Evolutionary conservation across 1,140 invertebrate species (phyloP).

Genomic region (Polypedilum pembai): DNA sequence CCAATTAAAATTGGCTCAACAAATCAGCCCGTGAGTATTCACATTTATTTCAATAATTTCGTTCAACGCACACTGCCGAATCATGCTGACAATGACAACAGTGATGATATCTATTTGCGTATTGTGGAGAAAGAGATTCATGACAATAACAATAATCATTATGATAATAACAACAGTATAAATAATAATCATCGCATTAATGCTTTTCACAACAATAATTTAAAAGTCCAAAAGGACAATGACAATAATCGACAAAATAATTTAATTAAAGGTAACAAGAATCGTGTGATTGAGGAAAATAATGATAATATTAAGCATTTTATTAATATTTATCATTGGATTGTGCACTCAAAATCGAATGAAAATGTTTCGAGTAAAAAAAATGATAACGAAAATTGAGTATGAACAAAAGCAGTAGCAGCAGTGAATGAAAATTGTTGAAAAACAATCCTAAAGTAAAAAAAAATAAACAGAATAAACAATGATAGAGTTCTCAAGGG

Average conservation of each 20-base stretch:
- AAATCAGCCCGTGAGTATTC: slow-evolving; percentile 38
- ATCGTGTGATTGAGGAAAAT: not conserved
- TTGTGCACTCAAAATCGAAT: not conserved
- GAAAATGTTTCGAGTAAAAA: slow-evolving; percentile 7
- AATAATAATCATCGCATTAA: slow-evolving; percentile 3
- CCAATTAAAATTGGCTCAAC: slow-evolving; percentile 37
- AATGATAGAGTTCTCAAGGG: not conserved
- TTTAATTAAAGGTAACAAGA: slow-evolving; percentile 15
- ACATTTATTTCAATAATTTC: slow-evolving; percentile 23
- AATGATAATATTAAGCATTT: slow-evolving; percentile 21
- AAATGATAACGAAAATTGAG: not conserved
- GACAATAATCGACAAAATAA: slow-evolving; percentile 19
- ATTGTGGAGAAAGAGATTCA: slow-evolving; percentile 29
- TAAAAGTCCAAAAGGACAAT: not conserved
- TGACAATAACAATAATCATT: slow-evolving; percentile 2
- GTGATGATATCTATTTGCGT: slow-evolving; percentile 15
- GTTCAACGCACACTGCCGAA: not conserved
- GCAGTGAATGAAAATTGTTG: not conserved
- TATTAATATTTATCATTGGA: slow-evolving; percentile 31
- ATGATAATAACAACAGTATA: not conserved
- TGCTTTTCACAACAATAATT: not conserved
- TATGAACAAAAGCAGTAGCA: not conserved
- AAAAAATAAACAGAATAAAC: not conserved
- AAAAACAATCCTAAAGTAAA: not conserved
- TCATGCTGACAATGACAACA: not conserved